Base-by-base conservation (phyloP, 1,140 invertebrate species). In the Lanistes nyassanus region DNA sequence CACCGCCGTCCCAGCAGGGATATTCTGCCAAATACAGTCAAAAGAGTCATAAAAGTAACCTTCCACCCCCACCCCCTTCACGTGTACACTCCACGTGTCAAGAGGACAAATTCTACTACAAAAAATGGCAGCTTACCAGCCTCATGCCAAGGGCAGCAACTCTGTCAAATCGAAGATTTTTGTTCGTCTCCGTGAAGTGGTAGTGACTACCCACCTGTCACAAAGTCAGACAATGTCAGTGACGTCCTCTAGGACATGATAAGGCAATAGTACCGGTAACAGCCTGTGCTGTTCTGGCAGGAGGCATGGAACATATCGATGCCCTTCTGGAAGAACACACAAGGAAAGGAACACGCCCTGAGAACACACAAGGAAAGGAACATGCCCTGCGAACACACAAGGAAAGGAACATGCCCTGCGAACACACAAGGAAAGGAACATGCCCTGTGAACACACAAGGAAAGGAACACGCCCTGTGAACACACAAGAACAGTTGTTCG, bases 181-280 rank as follows among this genome's bases (percentile, higher is more conserved):
- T 88, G 75, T 89, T 89, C 4, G 83, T 80, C 80, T 90, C 89
- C 26, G 89, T 82, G 56, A 90, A 89, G 70, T 89, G 85, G 68
- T 87, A 89, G 76, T 90, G 89, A 78, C 87, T 88, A 37, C 89
- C 89, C 69, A 90, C 79, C 84, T 88, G 79, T 13, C 83, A 74
- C 21, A 47, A 47, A 47, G 42, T 47, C 1, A 47, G 0, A 47
- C 4, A 0, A 5, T 1, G 42, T 47, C 42, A 47, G 11, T 23
- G 13, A 9, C 11, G 56, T 60, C n/a, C 23, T 60, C 29, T 55
- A 55, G 13, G 51, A 13, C n/a, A n/a, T 16, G 23, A 55, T 55
- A 11, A 13, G 51, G 13, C n/a, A n/a, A n/a, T n/a, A n/a, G n/a
- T n/a, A n/a, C n/a, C n/a, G n/a, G n/a, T n/a, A n/a, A n/a, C n/a